phyloP scores from a whole-genome alignment of 2,888 invertebrate genomes.

The Nysson spinosus region DNA sequence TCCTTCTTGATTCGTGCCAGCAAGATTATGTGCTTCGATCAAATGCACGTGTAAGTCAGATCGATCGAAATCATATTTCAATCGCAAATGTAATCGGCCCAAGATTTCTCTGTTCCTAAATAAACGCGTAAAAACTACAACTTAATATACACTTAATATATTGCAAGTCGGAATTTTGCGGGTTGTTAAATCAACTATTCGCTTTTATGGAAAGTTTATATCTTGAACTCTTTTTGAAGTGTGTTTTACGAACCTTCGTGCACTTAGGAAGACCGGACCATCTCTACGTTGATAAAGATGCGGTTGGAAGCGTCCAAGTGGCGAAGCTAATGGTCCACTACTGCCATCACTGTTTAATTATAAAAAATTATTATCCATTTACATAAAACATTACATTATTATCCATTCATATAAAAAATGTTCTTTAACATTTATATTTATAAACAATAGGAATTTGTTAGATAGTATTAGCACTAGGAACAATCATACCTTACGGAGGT shows the following conservation, averaged over 20 bases:
- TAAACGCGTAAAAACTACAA: too few species aligned
- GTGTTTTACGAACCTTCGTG: constrained; percentile 70
- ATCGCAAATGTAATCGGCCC: constrained; percentile 89
- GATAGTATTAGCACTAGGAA: too few species aligned
- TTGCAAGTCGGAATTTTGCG: too few species aligned
- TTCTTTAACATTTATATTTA: too few species aligned
- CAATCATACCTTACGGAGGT: constrained; percentile 71
- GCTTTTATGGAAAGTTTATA: too few species aligned
- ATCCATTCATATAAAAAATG: too few species aligned
- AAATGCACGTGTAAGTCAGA: constrained; percentile 94
- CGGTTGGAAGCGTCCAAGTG: constrained; percentile 90
- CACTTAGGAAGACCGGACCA: constrained; percentile 86
- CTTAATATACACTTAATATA: too few species aligned
- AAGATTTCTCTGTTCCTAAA: constrained; percentile 82
- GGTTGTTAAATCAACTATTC: too few species aligned
- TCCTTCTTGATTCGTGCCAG: constrained; percentile 89
- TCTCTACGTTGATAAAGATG: constrained; percentile 91
- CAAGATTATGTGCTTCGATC: constrained; percentile 93
- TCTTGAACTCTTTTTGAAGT: too few species aligned
- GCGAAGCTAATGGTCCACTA: constrained; percentile 79
- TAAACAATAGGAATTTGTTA: too few species aligned
- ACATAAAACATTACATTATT: background rate
- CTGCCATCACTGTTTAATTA: constrained; percentile 74
- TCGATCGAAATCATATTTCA: constrained; percentile 93
- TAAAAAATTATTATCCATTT: constrained; percentile 10